Evolutionary conservation across 1,140 invertebrate genomes (phyloP), one percentile per base, ranked within the genome.

Genomic region (Platyura marginata): DNA sequence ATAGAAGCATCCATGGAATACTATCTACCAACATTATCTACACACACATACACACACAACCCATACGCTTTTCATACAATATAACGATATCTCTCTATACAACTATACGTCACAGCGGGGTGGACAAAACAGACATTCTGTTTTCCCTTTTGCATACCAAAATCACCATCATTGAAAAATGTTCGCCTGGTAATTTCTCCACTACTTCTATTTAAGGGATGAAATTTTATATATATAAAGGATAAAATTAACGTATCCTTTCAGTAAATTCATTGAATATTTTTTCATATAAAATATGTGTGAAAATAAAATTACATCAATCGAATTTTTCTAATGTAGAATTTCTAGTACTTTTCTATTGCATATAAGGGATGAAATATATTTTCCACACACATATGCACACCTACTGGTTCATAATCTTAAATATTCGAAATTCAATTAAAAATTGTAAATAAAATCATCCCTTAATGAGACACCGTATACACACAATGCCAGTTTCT

Each of bases 181-280:
- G 57, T 13, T 48, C 49, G 43, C 57, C 57, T 53, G 37, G 36
- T 59, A 36, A 9, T 47, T 48, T 56, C 46, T 57, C 50, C 53
- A 59, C 57, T 48, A 57, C 47, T 48, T 57, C 25, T 29, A 29
- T 29, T 29, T 29, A 29, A 29, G 25, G 25, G 25, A 29, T 29
- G 25, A 13, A 6, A 8, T 29, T 29, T 29, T 29, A 29, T 13
- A 29, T 29, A 13, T 6, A 29, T 8, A 29, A 29, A 29, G 25
- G 25, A 29, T 29, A 29, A 8, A 29, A 29, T 6, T 8, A 8
- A 29, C 25, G 25, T 8, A 29, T 29, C 25, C 13, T 29, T 8
- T 29, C 6, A 6, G 6, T 8, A 29, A 29, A 8, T 8, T 29
- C 13, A 29, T 13, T 6, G 6, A 6, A 8, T 13, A 29, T 6